Evolutionary conservation across 2,797 vertebrate species (phyloP), one percentile per base, ranked within the genome.

Genomic region (Periophthalmus magnuspinnatus): DNA sequence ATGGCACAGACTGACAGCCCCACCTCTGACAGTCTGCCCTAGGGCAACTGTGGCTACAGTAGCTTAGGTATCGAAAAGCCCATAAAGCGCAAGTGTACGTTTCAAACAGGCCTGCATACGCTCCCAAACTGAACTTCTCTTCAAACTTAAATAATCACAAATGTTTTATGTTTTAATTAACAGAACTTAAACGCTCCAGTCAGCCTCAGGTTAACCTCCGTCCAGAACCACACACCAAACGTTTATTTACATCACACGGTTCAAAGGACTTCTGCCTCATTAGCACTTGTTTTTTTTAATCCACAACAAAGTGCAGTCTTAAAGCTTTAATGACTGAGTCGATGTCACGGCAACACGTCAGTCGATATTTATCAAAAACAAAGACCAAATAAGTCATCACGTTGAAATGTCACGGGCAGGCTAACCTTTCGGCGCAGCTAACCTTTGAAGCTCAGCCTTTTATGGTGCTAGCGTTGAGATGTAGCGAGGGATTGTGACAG

Each of bases 391-490:
- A 86, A 89, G 89, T 80, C 81, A 87, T 89, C 76, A 77, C 58
- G 74, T 69, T 8, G 54, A 91, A 93, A 92, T 90, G 91, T 85
- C 91, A 90, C 72, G 14, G 57, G 85, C 76, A 77, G 72, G 6
- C 76, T 88, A 80, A 92, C 89, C 91, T 93, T 92, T 90, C 11
- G 58, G 56, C 54, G 16, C 52, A 67, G 72, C 67, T 85, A 83
- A 89, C 89, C 85, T 91, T 90, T 90, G 75, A 87, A 72, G 81
- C 81, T 78, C 66, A 21, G 81, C 70, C 58, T 68, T 81, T 86
- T 69, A 71, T 63, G 52, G 33, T 52, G 58, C 62, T 68, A 54
- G 59, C 17, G 60, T 59, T 24, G 81, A 79, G 80, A 82, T 14
- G 66, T 83, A 87, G 89, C 82, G 78, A 84, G 78, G 32, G 33